Percentiles rank a stretch among this genome's conserved stretches.
Conservation (phyloP, 2,113 vertebrate species). For the Abramis brama region DNA sequence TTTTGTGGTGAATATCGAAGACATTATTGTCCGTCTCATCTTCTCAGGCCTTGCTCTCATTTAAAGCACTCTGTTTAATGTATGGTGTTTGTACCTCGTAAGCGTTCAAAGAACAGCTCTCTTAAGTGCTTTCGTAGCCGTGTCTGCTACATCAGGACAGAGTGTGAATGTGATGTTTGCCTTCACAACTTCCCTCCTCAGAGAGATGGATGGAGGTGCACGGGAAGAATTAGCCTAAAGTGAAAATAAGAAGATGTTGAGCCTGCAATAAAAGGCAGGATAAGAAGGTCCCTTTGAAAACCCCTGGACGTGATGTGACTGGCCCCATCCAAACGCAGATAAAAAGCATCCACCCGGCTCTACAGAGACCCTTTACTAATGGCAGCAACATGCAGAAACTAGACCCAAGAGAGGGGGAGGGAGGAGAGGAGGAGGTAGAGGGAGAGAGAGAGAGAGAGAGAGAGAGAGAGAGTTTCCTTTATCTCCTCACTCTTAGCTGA, state of each 20-base stretch:
- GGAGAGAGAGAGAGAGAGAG: slow-evolving; percentile 42
- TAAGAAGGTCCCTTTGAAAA: slow-evolving; percentile 49
- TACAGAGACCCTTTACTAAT: slow-evolving; percentile 66
- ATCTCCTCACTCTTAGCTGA: slow-evolving; percentile 49
- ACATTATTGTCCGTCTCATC: background rate
- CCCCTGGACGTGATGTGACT: slow-evolving; percentile 65
- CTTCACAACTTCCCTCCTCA: slow-evolving; percentile 25
- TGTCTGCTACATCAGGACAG: slow-evolving; percentile 7
- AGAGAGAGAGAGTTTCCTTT: slow-evolving; percentile 43
- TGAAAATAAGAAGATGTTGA: background rate
- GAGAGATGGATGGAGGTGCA: slow-evolving; percentile 8
- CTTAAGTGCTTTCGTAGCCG: slow-evolving; percentile 30
- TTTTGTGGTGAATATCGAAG: slow-evolving; percentile 22
- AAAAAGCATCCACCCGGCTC: slow-evolving; percentile 69
- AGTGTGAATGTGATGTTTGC: slow-evolving; percentile 24
- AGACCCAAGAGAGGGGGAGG: slow-evolving; percentile 57
- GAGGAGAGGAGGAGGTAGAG: slow-evolving; percentile 47
- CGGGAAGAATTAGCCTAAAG: background rate
- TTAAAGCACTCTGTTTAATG: slow-evolving; percentile 43
- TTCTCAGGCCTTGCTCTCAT: background rate
- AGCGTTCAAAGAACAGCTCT: background rate
- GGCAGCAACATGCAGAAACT: slow-evolving; percentile 59
- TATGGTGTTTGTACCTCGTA: slow-evolving; percentile 8
- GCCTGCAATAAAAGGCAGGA: background rate
- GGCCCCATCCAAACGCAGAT: slow-evolving; percentile 68